Percentiles rank a stretch among this genome's conserved stretches.
Conservation (phyloP, 2,113 vertebrate species). For the Trachemys scripta region DNA sequence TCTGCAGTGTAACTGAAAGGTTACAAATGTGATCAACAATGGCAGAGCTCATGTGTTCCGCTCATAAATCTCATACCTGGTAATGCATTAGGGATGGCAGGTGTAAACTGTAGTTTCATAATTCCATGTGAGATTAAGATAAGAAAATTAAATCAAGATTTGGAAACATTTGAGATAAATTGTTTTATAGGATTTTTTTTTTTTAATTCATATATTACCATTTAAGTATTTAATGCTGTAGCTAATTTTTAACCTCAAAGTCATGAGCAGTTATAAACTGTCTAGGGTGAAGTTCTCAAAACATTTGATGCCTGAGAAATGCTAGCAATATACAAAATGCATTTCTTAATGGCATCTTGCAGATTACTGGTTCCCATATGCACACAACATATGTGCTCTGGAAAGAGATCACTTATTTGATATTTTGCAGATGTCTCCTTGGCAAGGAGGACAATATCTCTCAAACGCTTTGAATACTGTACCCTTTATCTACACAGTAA, state of each 20-base stretch:
- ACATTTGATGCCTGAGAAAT: conserved; percentile 6
- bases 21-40: conserved; percentile 79
- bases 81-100: conserved; percentile 70
- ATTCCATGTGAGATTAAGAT: conserved; percentile 47
- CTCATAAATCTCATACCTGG: conserved; percentile 75
- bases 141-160: conserved; percentile 40
- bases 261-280: conserved; percentile 7
- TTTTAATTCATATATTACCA: too few relatives aligned
- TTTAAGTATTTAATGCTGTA: background rate
- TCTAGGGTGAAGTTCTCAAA: background rate
- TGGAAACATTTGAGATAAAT: background rate
- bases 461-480: background rate
- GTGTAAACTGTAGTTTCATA: conserved; percentile 61
- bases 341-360: conserved; percentile 21
- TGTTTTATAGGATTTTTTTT: background rate
- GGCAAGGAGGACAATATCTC: conserved; percentile 10
- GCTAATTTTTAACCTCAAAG: background rate
- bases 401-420: conserved; percentile 37
- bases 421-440: conserved; percentile 51
- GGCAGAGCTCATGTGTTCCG: conserved; percentile 74
- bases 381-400: conserved; percentile 56
- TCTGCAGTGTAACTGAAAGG: conserved; percentile 70
- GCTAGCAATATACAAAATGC: background rate
- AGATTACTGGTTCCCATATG: conserved; percentile 56
- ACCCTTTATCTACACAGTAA: background rate